Evolutionary conservation across 1,140 invertebrate species (phyloP), one percentile per base, ranked within the genome.

Genomic region (Sinonovacula constricta): DNA sequence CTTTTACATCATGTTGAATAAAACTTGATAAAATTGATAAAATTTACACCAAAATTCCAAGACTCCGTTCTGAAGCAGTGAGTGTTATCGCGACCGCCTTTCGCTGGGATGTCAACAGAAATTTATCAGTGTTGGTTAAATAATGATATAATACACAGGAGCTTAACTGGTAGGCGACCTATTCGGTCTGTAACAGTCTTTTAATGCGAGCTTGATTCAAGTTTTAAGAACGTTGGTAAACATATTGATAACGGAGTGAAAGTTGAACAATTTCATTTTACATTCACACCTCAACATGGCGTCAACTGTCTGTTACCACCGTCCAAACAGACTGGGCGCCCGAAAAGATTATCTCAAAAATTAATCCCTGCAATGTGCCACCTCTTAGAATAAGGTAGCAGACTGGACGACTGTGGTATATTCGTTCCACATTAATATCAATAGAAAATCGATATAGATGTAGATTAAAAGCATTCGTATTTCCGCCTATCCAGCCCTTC

Each of bases 31-130:
- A 67, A 76, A 66, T 66, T 56, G 72, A 76, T 76, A 76, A 67
- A 76, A 66, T 76, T 76, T 66, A 67, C 72, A 76, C 72, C 72
- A 59, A 59, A 63, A 57, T 30, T 76, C 65, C 72, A 53, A 45
- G 26, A 12, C 24, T 76, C 66, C 67, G 45, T 62, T 66, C 62
- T 66, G 65, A 31, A 24, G 34, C 45, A 14, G 49, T 76, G 53
- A 5, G 22, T 22, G 45, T 67, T 76, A 76, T 76, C 72, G 45
- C 22, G 2, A 3, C 14, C 1, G 14, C 51, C 54, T 63, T 76
- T 66, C 53, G 67, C 53, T 66, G 26, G 14, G 51, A 33, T 76
- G 72, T 76, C 72, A 76, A 45, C 30, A 36, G 57, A 18, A 57
- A 65, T 76, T 76, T 76, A 76, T 76, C 72, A 63, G 2, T 18